phyloP scores from a whole-genome alignment of 2,888 invertebrate genomes.

The Steromphala cineraria region DNA sequence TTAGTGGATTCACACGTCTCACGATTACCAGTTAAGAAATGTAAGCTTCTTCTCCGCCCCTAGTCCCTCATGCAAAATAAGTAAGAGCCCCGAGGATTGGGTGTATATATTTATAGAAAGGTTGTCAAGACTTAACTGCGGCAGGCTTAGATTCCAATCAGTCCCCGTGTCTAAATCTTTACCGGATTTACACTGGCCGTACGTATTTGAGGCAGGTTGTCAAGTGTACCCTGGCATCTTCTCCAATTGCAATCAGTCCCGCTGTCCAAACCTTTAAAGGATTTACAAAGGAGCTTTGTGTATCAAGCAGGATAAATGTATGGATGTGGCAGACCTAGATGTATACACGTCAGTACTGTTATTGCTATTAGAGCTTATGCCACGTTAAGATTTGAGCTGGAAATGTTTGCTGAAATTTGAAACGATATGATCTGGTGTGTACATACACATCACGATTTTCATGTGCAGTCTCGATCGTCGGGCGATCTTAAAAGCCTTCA shows the following conservation, averaged over 20 bases:
- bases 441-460: no score
- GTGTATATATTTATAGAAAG: constrained; percentile 3
- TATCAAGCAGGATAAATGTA: not conserved
- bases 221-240: not conserved
- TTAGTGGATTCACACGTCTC: no score
- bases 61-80: not conserved
- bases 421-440: no score
- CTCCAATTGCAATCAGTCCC: not conserved
- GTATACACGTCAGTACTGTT: no score
- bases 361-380: no score
- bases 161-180: not conserved
- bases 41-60: not conserved
- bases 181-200: not conserved
- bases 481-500: no score
- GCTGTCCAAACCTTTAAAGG: not conserved
- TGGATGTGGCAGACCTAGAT: no score
- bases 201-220: not conserved
- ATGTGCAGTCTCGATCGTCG: no score
- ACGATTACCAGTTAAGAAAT: no score
- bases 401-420: no score
- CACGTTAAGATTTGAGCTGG: no score
- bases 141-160: not conserved
- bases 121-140: not conserved
- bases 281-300: not conserved
- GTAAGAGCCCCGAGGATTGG: not conserved